Evolutionary conservation across 2,888 invertebrate genomes (phyloP).

Genomic region (Volucella bombylans): DNA sequence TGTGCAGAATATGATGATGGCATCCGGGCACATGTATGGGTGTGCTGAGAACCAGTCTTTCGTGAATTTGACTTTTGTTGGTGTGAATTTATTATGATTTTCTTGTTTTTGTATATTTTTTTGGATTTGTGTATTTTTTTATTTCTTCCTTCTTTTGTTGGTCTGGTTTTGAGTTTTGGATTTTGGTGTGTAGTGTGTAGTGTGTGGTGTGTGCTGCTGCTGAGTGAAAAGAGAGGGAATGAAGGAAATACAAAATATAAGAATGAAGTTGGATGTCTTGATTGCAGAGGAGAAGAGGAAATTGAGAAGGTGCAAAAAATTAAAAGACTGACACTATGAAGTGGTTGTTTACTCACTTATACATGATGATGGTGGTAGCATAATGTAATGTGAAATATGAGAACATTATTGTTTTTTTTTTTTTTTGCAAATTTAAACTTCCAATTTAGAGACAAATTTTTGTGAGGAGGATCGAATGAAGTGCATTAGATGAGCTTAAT

Average conservation of each 20-base stretch:
- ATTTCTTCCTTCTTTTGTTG: constrained; percentile 35
- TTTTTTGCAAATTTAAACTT: constrained; percentile 5
- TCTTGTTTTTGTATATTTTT: constrained; percentile 63
- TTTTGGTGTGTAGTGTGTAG: not conserved
- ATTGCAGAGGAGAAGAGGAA: constrained; percentile 26
- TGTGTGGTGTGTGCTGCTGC: not conserved
- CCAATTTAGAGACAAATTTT: not conserved
- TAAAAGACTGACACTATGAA: constrained; percentile 72
- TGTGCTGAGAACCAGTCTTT: constrained; percentile 74
- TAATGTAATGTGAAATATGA: constrained; percentile 65
- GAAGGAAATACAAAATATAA: constrained; percentile 54
- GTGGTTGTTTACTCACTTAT: constrained; percentile 67
- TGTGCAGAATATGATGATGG: constrained; percentile 62
- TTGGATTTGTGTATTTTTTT: constrained; percentile 7
- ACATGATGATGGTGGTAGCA: constrained; percentile 49
- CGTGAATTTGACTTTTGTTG: constrained; percentile 74
- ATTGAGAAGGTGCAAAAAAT: constrained; percentile 72
- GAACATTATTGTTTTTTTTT: constrained; percentile 9
- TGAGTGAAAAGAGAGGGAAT: constrained; percentile 52
- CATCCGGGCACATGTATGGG: constrained; percentile 55
- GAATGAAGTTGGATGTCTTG: constrained; percentile 44
- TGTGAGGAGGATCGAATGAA: not conserved
- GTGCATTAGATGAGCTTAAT: not conserved
- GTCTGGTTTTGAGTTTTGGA: constrained; percentile 3
- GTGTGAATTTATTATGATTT: constrained; percentile 74